Percentiles rank a stretch among this genome's conserved stretches.
Evolutionary conservation across 2,797 vertebrate species (phyloP).

Genomic region (Australoheros facetus): DNA sequence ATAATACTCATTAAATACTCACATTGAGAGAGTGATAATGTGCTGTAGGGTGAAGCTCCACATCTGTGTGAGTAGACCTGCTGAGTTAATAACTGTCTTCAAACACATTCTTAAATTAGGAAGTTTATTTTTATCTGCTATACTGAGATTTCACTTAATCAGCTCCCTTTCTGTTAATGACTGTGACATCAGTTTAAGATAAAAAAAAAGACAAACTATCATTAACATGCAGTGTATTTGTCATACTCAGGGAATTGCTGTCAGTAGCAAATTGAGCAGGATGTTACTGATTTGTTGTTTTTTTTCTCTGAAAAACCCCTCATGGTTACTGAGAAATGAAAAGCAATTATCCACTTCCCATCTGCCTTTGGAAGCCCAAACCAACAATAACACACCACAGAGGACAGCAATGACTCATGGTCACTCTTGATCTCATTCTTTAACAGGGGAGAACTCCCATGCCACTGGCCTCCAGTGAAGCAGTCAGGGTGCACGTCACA

Average conservation of each 20-base stretch:
- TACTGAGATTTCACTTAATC: background rate
- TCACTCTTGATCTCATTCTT: conserved; percentile 32
- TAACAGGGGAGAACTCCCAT: conserved; percentile 15
- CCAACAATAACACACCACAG: conserved; percentile 30
- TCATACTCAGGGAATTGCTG: background rate
- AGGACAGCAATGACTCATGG: conserved; percentile 50
- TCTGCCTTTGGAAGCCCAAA: conserved; percentile 18
- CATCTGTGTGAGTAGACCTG: background rate
- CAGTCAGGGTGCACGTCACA: conserved; percentile 46
- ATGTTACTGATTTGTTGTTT: background rate
- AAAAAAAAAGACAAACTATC: background rate
- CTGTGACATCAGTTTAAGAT: background rate
- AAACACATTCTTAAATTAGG: conserved; percentile 3
- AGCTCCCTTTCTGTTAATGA: background rate
- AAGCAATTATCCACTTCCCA: conserved; percentile 45
- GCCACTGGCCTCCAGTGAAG: conserved; percentile 26
- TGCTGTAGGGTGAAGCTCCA: background rate
- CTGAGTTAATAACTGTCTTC: background rate
- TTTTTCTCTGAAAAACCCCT: background rate
- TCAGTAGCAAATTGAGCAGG: background rate
- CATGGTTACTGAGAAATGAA: conserved; percentile 17
- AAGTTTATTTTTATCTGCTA: background rate
- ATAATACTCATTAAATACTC: conserved; percentile 8
- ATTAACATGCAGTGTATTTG: background rate
- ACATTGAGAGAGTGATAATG: background rate